These are phyloP conservation scores for Charina bottae DNA, from an alignment of 2,113 vertebrate species.

Conservation along the genomic window DNA sequence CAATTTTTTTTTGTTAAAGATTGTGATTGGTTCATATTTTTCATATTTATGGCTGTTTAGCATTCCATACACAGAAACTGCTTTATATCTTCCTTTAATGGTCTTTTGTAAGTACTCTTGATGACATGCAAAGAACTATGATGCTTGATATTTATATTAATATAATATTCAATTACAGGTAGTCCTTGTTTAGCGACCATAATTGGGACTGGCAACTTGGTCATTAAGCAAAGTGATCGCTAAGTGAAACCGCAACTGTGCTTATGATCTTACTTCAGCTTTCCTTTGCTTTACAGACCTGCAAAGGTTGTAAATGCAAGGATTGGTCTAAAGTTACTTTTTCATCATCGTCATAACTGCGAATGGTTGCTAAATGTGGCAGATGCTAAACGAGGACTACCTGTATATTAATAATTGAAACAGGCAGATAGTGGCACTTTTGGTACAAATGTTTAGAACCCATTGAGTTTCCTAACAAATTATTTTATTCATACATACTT, in stretches of 20 bases:
- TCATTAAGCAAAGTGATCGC: background rate
- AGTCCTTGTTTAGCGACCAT: background rate
- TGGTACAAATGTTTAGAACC: background rate
- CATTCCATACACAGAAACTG: background rate
- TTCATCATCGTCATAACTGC: background rate
- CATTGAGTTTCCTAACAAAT: background rate
- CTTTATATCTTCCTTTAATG: background rate
- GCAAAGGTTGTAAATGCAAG: background rate
- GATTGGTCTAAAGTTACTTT: background rate
- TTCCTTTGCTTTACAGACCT: background rate
- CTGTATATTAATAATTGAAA: background rate
- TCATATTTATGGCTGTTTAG: background rate
- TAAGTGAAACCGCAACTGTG: background rate
- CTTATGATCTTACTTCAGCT: background rate
- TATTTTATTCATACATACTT: background rate
- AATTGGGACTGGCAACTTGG: background rate
- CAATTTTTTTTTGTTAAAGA: background rate
- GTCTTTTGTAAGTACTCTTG: background rate
- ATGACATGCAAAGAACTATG: background rate
- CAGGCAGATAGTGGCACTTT: background rate
- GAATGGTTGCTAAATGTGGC: background rate
- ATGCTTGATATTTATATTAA: background rate
- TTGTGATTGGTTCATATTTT: background rate
- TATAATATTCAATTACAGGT: background rate
- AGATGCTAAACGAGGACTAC: background rate